Evolutionary conservation across 2,113 vertebrate genomes (phyloP), one percentile per base, ranked within the genome.

Genomic region (Amphiprion percula): DNA sequence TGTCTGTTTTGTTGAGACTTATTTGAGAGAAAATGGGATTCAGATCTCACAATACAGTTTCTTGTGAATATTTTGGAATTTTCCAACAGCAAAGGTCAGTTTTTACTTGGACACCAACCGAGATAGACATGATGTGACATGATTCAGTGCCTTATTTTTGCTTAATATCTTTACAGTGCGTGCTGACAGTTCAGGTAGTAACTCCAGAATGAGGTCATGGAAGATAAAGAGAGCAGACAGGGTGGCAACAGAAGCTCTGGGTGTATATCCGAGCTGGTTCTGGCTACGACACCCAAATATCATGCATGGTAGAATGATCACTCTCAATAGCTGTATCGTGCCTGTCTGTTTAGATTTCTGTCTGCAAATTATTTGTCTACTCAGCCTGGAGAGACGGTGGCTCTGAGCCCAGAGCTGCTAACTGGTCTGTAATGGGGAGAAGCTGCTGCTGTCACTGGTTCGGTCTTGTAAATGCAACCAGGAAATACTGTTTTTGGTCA

Each of bases 321-420:
- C 28, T 41, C 79, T 90, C 82, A 93, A 93, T 89, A 54, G 86
- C 58, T 77, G 89, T 65, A 67, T 82, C 85, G 50, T 47, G 84
- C 73, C 77, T 87, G 93, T 92, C 93, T 60, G 78, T 39, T 83
- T 77, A 49, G 67, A 86, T 94, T 85, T 82, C 70, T 71, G 82
- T 93, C 83, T 71, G 77, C 16, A 8, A 70, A 54, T 66, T 19
- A 70, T 90, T 80, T 56, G 84, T 72, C 87, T 80, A 0, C 69
- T 83, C 86, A 85, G 78, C 24, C 49, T 5, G 2, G 28, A 33
- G 68, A 61, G 52, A 15, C 37, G 10, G 1, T 85, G 85, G 88
- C 79, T 23, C 52, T 28, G 23, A 2, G 86, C 88, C 85, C 68
- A 68, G 86, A 79, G 47, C 28, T 17, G 44, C 63, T 55, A 50